A percentile compares a stretch with the other conserved stretches of the same genome.
These are phyloP conservation scores for Nesogale talazaci DNA, from an alignment of 2,113 vertebrate species.

Conservation along the genomic window DNA sequence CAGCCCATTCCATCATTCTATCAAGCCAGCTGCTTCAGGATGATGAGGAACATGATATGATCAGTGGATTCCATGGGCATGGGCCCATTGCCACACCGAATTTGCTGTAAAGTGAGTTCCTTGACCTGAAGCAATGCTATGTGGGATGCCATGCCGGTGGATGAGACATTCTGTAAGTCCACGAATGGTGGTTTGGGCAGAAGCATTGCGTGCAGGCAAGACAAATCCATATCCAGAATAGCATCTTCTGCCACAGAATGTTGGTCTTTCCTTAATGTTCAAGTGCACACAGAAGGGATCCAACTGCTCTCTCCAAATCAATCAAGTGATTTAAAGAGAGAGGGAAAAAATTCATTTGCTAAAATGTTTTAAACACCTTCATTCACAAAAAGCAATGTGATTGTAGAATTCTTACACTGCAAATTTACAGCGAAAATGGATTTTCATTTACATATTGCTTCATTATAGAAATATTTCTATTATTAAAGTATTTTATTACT, in stretches of 20 bases:
- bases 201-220: too few species aligned
- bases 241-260: not conserved
- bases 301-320: not conserved
- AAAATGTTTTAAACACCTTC: not conserved
- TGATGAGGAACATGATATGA: too few species aligned
- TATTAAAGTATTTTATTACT: not conserved
- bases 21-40: too few species aligned
- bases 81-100: too few species aligned
- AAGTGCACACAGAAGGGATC: not conserved
- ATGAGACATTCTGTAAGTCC: too few species aligned
- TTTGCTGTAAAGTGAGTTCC: too few species aligned
- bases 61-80: too few species aligned
- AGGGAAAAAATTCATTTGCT: not conserved
- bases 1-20: too few species aligned
- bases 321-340: not conserved
- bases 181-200: too few species aligned
- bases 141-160: too few species aligned
- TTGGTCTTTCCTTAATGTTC: not conserved
- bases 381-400: not conserved
- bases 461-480: not conserved
- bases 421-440: not conserved
- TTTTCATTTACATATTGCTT: constrained; percentile 1
- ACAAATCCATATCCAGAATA: too few species aligned
- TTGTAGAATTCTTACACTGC: not conserved
- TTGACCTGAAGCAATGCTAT: too few species aligned